Base-by-base conservation (phyloP, 2,113 vertebrate species). In the Pterocles burchelli region DNA sequence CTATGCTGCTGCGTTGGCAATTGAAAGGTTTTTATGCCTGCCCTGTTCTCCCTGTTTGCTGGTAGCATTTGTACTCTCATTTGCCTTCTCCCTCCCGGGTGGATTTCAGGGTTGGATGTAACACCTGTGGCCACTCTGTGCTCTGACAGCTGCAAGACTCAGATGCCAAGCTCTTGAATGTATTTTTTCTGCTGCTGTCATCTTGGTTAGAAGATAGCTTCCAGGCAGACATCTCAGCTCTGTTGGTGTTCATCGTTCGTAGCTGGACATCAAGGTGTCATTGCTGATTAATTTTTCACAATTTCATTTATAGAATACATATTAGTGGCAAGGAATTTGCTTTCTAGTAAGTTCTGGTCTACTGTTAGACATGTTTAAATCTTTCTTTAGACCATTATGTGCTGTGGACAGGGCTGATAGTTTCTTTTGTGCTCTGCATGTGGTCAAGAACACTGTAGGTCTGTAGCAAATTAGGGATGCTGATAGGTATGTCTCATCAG, bases 121-220 rank as follows among this genome's bases (percentile, higher is more conserved):
- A 57, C 86, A 94, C 92, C 88, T 93, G 90, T 92, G 94, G 88
- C 87, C 90, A 43, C 80, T 83, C 29, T 58, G 45, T 29, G 45
- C 31, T 96, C 89, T 95, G 92, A 90, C 92, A 94, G 87, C 73
- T 96, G 82, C 83, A 80, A 91, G 61, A 41, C 66, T 84, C 89
- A 9, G 43, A 93, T 88, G 86, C 92, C 94, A 93, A 94, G 38
- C 52, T 94, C 54, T 52, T 38, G 46, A 85, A 84, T 70, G 59
- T 62, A 36, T 67, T 85, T 91, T 92, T 78, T 36, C 33, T 93
- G 16, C 65, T 78, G 85, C 51, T 81, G 79, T 87, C 57, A 76
- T 90, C 54, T 93, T 80, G 31, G 54, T 88, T 92, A 81, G 72
- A 49, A 62, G 46, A 91, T 75, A 73, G 36, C 88, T 96, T 85